A percentile compares a stretch with the other conserved stretches of the same genome.
Conservation (phyloP, 2,113 vertebrate species). For the Entomyzon cyanotis region DNA sequence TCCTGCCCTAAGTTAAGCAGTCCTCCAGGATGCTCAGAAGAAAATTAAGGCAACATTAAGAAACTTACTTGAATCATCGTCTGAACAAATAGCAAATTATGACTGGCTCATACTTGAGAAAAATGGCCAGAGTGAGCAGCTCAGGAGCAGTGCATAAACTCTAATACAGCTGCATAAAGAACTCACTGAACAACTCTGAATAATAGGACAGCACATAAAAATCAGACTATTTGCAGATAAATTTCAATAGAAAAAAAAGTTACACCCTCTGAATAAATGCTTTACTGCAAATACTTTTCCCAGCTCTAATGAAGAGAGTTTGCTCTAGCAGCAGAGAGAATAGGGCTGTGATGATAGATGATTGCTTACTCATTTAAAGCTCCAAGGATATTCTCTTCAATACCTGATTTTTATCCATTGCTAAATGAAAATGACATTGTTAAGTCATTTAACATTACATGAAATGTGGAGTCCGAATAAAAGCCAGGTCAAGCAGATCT, state of each 20-base stretch:
- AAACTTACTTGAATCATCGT: neutral
- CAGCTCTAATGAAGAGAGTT: neutral
- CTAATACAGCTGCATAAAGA: neutral
- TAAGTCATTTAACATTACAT: neutral
- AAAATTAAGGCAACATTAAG: neutral
- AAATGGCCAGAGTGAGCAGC: neutral
- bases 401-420: neutral
- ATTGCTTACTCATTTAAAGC: neutral
- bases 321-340: neutral
- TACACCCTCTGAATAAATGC: neutral
- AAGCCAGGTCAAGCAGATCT: neutral
- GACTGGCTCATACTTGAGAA: neutral
- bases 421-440: neutral
- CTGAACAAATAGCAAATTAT: constrained; percentile 4
- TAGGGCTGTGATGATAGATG: neutral
- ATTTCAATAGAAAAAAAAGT: neutral
- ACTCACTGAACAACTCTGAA: neutral
- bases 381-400: neutral
- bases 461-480: neutral
- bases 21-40: neutral
- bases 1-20: neutral
- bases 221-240: neutral
- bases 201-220: constrained; percentile 4
- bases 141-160: neutral
- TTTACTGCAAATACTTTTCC: neutral